Evolutionary conservation across 2,888 invertebrate species (phyloP).

Genomic region (Elysia crispata): DNA sequence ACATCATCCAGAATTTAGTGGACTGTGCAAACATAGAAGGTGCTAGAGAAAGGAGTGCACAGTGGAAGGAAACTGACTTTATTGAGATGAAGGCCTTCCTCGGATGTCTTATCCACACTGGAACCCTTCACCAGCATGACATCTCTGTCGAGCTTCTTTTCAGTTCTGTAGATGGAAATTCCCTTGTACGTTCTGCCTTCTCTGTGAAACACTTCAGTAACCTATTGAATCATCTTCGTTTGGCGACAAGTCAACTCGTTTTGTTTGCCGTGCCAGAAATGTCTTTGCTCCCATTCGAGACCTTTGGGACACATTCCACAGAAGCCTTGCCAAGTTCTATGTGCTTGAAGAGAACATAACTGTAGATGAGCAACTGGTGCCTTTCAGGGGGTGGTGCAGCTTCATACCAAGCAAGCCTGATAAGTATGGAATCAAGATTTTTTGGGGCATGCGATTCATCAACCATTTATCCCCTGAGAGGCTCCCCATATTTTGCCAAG

Average conservation of each 20-base stretch:
- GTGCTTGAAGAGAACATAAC: conserved; percentile 16
- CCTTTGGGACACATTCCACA: conserved; percentile 18
- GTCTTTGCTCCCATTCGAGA: conserved; percentile 34
- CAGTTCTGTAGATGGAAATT: conserved; percentile 36
- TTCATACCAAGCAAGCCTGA: conserved; percentile 32
- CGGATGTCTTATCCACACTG: conserved; percentile 28
- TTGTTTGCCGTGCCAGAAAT: conserved; percentile 25
- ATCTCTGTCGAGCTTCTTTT: conserved; percentile 30
- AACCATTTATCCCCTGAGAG: conserved; percentile 26
- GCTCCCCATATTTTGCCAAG: conserved; percentile 26
- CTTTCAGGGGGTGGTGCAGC: conserved; percentile 22
- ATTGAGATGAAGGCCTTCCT: conserved; percentile 38
- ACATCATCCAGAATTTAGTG: conserved; percentile 21
- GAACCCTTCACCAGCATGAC: conserved; percentile 20
- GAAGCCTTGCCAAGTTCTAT: conserved; percentile 7
- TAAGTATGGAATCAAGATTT: conserved; percentile 23
- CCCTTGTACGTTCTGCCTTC: conserved; percentile 19
- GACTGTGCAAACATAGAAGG: conserved; percentile 41
- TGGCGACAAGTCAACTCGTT: conserved; percentile 27
- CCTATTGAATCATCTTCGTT: conserved; percentile 30
- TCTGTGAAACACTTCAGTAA: conserved; percentile 6
- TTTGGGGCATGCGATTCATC: conserved; percentile 24
- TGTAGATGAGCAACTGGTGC: conserved; percentile 28
- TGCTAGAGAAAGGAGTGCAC: background rate
- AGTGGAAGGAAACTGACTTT: conserved; percentile 18